These are phyloP conservation scores for Hystrix brachyura DNA, from an alignment of 2,113 vertebrate genomes.

Conservation along the genomic window DNA sequence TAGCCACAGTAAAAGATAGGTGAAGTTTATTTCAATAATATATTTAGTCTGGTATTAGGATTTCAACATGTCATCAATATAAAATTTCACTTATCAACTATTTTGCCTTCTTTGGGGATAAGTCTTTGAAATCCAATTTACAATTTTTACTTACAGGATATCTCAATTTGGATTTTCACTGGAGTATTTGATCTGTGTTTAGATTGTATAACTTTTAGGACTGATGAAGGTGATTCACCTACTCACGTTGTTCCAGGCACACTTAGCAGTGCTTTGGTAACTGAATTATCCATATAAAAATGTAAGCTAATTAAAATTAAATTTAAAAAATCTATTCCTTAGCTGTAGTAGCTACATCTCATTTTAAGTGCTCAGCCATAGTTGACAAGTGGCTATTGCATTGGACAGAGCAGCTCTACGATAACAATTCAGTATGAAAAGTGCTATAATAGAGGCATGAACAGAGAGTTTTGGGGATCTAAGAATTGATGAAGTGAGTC, in stretches of 20 bases:
- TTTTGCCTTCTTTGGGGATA: not conserved
- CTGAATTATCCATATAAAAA: not conserved
- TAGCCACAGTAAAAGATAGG: not conserved
- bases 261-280: not conserved
- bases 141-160: not conserved
- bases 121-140: not conserved
- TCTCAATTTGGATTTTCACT: not conserved
- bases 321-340: not conserved
- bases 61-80: not conserved
- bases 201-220: not conserved
- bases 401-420: not conserved
- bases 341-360: not conserved
- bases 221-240: not conserved
- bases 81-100: not conserved
- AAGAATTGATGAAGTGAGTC: not conserved
- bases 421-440: not conserved
- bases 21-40: not conserved
- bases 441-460: not conserved
- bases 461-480: not conserved
- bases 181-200: not conserved
- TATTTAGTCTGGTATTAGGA: not conserved
- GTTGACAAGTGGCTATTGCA: too few species aligned
- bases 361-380: not conserved
- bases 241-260: not conserved
- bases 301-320: conserved; percentile 2